These are phyloP conservation scores for Pangasius djambal DNA, from an alignment of 2,797 vertebrate species.

Conservation along the genomic window DNA sequence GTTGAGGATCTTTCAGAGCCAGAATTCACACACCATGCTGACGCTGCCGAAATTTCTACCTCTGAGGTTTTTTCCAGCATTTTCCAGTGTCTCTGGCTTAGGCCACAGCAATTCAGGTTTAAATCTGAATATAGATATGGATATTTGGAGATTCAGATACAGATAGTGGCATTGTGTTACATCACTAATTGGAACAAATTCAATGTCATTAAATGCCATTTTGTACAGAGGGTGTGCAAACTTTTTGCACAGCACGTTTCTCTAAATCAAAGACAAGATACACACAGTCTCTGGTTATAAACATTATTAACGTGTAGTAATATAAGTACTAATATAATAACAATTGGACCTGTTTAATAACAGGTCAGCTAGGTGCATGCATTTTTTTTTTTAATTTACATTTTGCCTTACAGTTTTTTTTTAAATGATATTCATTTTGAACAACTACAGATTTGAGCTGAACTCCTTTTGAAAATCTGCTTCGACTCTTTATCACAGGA, in stretches of 20 bases:
- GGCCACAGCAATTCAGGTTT: background rate
- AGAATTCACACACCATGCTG: background rate
- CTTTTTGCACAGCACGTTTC: background rate
- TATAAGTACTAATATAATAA: background rate
- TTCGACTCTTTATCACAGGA: background rate
- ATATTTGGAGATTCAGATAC: background rate
- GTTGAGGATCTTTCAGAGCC: background rate
- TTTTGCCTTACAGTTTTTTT: background rate
- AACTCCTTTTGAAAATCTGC: background rate
- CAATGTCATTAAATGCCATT: background rate
- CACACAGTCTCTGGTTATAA: background rate
- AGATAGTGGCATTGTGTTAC: no score
- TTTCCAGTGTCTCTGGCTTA: background rate
- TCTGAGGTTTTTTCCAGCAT: background rate
- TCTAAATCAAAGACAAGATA: background rate
- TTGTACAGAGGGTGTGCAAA: background rate
- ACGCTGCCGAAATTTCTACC: background rate
- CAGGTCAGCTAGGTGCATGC: background rate
- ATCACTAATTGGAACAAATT: background rate
- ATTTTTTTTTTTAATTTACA: background rate
- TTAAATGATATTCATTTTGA: no score
- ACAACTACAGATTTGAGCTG: background rate
- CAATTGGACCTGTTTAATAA: background rate
- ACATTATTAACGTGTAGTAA: background rate
- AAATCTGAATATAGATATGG: background rate